These are phyloP conservation scores for Agelastica alni DNA, from an alignment of 2,888 invertebrate species.

Conservation along the genomic window DNA sequence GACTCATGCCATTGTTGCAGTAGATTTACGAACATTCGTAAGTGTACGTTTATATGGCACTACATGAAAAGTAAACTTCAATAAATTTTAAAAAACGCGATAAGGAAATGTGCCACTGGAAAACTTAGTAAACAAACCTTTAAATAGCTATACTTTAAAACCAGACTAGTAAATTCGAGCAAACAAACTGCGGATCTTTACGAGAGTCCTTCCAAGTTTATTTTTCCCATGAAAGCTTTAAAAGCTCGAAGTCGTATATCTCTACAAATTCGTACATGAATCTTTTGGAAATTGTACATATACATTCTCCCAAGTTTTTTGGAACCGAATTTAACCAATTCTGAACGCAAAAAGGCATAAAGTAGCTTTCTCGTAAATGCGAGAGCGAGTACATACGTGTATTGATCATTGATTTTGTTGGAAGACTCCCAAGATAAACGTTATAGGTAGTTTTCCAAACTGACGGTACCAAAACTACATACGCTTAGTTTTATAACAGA, in stretches of 20 bases:
- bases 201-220: slow-evolving; percentile 20
- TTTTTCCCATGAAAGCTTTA: slow-evolving; percentile 22
- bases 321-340: slow-evolving; percentile 14
- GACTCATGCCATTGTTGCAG: not conserved
- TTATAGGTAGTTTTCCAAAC: no score
- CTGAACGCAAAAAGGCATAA: not conserved
- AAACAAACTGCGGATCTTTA: slow-evolving; percentile 21
- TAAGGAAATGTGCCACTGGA: slow-evolving; percentile 24
- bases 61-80: not conserved
- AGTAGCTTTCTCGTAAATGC: slow-evolving; percentile 1
- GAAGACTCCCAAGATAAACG: no score
- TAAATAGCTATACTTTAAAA: slow-evolving; percentile 13
- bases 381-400: no score
- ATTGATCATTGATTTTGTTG: no score
- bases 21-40: not conserved
- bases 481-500: no score
- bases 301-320: slow-evolving; percentile 2
- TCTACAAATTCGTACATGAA: slow-evolving; percentile 15
- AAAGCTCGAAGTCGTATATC: slow-evolving; percentile 16
- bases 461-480: no score
- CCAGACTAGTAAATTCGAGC: slow-evolving; percentile 12
- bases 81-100: slow-evolving; percentile 18
- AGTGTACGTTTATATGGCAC: not conserved
- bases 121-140: slow-evolving; percentile 27
- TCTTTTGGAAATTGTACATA: slow-evolving; percentile 17